Conservation (phyloP, 2,797 vertebrate species). For the Xerus rutilus region DNA sequence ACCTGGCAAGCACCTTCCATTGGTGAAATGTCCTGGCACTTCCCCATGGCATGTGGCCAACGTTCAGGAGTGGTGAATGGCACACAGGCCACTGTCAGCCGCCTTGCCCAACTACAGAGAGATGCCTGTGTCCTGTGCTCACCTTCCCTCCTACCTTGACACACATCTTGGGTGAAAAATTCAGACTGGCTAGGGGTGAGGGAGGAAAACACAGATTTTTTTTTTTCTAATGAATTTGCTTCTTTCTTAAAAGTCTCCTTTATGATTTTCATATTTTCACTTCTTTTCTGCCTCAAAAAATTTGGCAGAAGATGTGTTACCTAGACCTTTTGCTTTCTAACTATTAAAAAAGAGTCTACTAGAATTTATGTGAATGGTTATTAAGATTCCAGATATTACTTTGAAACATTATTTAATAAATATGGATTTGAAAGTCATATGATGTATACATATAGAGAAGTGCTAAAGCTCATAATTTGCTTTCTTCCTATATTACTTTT, state of each 20-base stretch:
- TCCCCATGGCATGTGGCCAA: neutral
- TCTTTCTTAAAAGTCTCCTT: conserved; percentile 1
- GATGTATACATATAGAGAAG: neutral
- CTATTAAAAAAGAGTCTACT: neutral
- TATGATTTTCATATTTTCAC: neutral
- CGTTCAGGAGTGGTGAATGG: neutral
- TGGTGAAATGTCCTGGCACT: neutral
- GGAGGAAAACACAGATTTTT: neutral
- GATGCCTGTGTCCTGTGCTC: accelerated
- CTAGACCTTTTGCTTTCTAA: neutral
- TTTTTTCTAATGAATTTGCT: neutral
- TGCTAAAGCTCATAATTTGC: neutral
- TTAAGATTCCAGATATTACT: neutral
- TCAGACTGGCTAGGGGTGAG: neutral
- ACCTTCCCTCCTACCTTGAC: neutral
- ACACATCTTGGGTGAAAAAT: neutral
- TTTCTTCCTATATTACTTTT: neutral
- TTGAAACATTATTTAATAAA: neutral
- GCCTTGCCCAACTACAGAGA: accelerated
- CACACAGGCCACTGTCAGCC: accelerated
- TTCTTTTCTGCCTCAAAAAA: neutral
- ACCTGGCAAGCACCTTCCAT: neutral
- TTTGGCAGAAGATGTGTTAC: neutral
- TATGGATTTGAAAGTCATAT: neutral
- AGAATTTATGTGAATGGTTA: neutral